Conservation (phyloP, 1,140 invertebrate species). For the Stegodyphus dumicola region DNA sequence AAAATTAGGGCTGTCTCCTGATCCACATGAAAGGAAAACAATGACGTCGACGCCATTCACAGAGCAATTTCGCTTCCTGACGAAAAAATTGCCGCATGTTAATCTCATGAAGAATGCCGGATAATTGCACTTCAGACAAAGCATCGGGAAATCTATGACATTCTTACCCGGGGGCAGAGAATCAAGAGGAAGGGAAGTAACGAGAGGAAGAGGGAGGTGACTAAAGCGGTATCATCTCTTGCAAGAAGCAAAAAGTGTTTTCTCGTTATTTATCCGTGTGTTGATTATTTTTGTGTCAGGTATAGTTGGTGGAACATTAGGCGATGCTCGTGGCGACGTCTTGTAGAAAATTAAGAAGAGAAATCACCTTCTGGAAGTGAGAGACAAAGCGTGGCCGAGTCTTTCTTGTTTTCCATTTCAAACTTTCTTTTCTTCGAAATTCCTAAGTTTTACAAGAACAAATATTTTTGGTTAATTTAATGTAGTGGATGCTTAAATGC, state of each 20-base stretch:
- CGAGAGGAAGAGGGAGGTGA: background rate
- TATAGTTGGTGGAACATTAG: background rate
- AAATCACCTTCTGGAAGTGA: no score
- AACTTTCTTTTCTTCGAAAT: no score
- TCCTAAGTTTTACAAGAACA: no score
- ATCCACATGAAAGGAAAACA: conserved; percentile 18
- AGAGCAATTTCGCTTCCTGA: conserved; percentile 32
- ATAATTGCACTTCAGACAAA: conserved; percentile 49
- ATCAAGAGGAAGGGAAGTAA: background rate
- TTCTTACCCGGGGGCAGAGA: conserved; percentile 10
- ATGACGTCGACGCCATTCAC: background rate
- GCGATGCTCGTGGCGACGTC: no score
- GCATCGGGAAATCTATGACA: conserved; percentile 34
- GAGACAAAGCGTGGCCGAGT: no score
- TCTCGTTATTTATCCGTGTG: conserved; percentile 38
- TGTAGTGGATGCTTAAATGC: no score
- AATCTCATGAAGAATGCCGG: conserved; percentile 48
- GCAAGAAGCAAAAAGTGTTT: background rate
- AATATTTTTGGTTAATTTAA: no score
- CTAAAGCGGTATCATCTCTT: no score
- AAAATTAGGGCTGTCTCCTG: conserved; percentile 35
- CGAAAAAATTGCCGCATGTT: conserved; percentile 26
- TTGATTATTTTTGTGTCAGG: conserved; percentile 47
- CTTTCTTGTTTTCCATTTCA: no score
- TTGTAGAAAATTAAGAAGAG: no score